Evolutionary conservation across 2,888 invertebrate genomes (phyloP), one percentile per base, ranked within the genome.

Genomic region (Spisula subtruncata): DNA sequence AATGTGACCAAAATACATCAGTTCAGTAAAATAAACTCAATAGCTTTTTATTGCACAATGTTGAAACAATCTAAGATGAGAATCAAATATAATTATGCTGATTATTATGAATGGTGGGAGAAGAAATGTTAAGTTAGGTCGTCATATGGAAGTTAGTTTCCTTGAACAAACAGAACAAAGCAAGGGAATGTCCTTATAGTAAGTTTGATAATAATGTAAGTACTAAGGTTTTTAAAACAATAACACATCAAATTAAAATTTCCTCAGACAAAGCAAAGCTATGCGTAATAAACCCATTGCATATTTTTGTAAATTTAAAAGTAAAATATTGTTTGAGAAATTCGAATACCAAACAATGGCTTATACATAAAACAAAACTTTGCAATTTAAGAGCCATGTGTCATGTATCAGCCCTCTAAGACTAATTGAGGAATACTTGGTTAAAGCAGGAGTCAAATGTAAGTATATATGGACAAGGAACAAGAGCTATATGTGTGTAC

Each of bases 31-130:
- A 32, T 32, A 71, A 71, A 32, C 35, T 75, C 25, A 75, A 12
- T 5, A 16, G 16, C 75, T 32, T 75, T 75, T 75, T 75, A 75
- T 75, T 75, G 75, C 75, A 75, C 75, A 32, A 75, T 75, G 75
- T 4, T 32, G 35, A 75, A 75, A 60, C 32, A 32, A 32, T 12
- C 75, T 32, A 35, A 32, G 35, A 32, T 75, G 75, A 75, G 32
- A 1, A 32, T 75, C 35, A 32, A 32, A 32, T 14, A 32, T 12
- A 75, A 75, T 35, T 75, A 75, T 75, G 75, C 75, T 35, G 35
- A 75, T 0, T 66, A 25, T 25, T 10, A 66, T 66, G 60, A 66
- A 66, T 56, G 25, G 25, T n/a, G 4, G 1, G 16, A 10, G 8
- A n/a, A 12, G 12, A 51, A 51, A 51, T 51, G n/a, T 66, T 66